Conservation (phyloP, 2,113 vertebrate species). For the Hoplias malabaricus region DNA sequence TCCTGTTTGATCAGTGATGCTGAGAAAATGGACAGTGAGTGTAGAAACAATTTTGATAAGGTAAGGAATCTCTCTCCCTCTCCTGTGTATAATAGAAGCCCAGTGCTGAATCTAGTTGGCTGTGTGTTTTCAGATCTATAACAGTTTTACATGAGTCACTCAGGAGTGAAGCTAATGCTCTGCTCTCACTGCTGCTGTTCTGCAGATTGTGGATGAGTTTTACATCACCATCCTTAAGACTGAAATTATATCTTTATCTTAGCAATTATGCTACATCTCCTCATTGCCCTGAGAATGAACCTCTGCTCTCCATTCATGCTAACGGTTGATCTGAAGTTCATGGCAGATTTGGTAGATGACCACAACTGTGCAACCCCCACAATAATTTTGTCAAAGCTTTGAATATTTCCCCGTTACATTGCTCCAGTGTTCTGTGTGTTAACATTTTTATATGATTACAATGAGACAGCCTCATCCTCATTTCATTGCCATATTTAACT, state of each 20-base stretch:
- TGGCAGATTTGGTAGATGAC: not conserved
- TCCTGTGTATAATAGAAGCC: not conserved
- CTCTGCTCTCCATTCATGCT: not conserved
- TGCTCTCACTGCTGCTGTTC: not conserved
- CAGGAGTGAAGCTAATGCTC: slow-evolving; percentile 4
- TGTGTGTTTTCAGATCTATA: not conserved
- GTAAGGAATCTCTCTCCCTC: slow-evolving; percentile 6
- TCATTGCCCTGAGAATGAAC: not conserved
- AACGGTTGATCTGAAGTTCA: not conserved
- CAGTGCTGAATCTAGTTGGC: not conserved
- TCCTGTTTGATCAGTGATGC: too few relatives aligned
- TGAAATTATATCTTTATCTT: not conserved
- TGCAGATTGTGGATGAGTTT: not conserved
- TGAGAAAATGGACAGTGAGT: too few relatives aligned
- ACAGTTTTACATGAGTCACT: not conserved
- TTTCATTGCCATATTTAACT: too few relatives aligned
- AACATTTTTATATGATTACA: too few relatives aligned
- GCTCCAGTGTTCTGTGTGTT: too few relatives aligned
- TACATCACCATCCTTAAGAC: not conserved
- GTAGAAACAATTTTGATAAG: too few relatives aligned
- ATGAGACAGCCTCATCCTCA: too few relatives aligned
- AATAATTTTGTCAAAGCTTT: not conserved
- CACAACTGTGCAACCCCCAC: not conserved
- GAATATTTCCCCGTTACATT: too few relatives aligned
- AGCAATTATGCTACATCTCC: not conserved